A percentile compares a stretch with the other conserved stretches of the same genome.
Evolutionary conservation across 2,113 vertebrate genomes (phyloP).

Genomic region (Xiphorhynchus elegans): DNA sequence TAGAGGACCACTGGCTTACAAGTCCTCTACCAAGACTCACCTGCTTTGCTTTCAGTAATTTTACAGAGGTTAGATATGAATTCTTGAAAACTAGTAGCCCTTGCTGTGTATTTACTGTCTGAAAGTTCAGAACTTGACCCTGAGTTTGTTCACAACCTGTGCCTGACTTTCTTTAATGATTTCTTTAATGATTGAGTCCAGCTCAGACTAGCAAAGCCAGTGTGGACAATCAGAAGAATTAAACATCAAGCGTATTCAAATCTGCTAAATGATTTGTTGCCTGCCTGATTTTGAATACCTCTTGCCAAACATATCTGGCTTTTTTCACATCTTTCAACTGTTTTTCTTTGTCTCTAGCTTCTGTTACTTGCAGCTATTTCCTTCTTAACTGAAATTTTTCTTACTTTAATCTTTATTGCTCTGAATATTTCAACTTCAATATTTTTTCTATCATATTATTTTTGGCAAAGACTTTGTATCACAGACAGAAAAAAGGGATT

Average conservation of each 20-base stretch:
- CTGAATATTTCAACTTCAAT: slow-evolving; percentile 57
- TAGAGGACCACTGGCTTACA: background rate
- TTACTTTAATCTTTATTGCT: slow-evolving; percentile 26
- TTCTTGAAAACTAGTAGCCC: background rate
- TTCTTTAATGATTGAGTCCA: too few species aligned
- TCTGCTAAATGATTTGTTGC: background rate
- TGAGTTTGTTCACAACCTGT: background rate
- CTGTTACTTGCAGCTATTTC: slow-evolving; percentile 1
- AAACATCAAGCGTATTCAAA: background rate
- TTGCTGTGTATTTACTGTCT: background rate
- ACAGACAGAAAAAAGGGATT: background rate
- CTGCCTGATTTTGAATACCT: background rate
- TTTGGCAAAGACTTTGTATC: background rate
- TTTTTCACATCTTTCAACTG: background rate
- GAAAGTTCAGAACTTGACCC: background rate
- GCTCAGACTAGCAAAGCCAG: background rate
- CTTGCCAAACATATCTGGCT: background rate
- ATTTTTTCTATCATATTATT: slow-evolving; percentile 16
- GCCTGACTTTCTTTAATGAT: background rate
- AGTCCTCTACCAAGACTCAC: background rate
- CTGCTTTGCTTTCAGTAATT: background rate
- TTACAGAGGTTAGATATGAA: background rate
- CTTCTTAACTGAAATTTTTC: slow-evolving; percentile 33
- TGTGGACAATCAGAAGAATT: background rate
- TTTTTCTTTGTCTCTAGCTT: background rate